Evolutionary conservation across 2,888 invertebrate genomes (phyloP), one percentile per base, ranked within the genome.

Genomic region (Eudemis profundana): DNA sequence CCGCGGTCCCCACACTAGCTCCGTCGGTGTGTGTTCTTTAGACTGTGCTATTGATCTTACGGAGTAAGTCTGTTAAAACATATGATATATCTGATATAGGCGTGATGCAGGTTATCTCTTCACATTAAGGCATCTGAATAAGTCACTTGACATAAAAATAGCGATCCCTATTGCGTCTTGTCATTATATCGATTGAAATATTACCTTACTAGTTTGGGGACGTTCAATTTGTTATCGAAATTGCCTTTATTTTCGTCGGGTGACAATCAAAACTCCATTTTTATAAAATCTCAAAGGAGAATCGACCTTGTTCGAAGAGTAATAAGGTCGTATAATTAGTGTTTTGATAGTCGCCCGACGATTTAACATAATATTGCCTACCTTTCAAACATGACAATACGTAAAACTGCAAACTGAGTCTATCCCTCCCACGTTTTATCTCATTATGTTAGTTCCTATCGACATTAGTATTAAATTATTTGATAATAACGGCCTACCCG

Each of bases 391-490:
- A 50, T 50, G 50, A 50, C 50, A 50, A 38, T 17, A 29, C 4
- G 17, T 50, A 33, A 33, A n/a, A n/a, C n/a, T 33, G 23, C 3
- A 23, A 23, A 17, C 8, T 14, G 23, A 4, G 3, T 14, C 12
- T 21, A 36, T 38, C 46, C 29, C 8, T 14, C 56, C 21, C 23
- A 12, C 15, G 14, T 12, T 21, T 46, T 14, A 27, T 65, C 59
- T 38, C 29, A 47, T 14, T 57, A n/a, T 47, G 54, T 51, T 65
- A 59, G 64, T 65, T 65, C 64, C 64, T 65, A 59, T 59, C 17
- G 51, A 59, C 19, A 19, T 14, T 59, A 65, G 64, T 51, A 51
- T 64, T 64, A 51, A 33, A 54, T 54, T 36, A 47, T 47, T 51
- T 51, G 42, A 36, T 59, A 50, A 49, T 53, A 21, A 64, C 44